Conservation (phyloP, 2,113 vertebrate species). For the Oreocharis arfaki region DNA sequence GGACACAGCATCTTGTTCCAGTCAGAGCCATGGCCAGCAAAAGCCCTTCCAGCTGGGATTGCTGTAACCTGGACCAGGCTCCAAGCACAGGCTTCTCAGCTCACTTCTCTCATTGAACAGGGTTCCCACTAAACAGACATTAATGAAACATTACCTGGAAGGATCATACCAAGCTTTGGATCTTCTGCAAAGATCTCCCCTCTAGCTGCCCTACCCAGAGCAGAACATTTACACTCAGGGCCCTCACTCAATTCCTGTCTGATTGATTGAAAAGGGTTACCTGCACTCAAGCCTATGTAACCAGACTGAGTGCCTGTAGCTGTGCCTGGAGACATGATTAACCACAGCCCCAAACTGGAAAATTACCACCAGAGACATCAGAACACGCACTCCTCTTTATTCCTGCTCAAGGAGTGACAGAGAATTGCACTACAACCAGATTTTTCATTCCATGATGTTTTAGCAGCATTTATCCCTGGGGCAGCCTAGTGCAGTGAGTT, state of each 20-base stretch:
- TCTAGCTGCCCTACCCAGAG: background rate
- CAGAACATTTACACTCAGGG: background rate
- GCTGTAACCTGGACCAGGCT: background rate
- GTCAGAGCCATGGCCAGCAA: constrained; percentile 33
- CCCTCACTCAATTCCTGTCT: background rate
- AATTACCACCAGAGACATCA: background rate
- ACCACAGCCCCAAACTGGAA: background rate
- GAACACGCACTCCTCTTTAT: background rate
- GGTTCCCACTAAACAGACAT: background rate
- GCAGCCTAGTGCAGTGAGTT: background rate
- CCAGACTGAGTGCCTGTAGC: background rate
- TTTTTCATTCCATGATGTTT: background rate
- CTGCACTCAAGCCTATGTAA: background rate
- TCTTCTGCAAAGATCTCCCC: background rate
- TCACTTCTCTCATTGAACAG: background rate
- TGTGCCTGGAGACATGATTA: background rate
- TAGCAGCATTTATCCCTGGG: background rate
- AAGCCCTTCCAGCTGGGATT: constrained; percentile 27
- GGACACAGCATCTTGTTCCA: constrained; percentile 37
- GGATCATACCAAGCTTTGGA: background rate
- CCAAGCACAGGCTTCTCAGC: background rate
- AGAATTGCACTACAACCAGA: background rate
- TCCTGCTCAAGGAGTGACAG: background rate
- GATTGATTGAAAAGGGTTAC: background rate
- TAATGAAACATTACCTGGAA: constrained; percentile 2